phyloP scores from a whole-genome alignment of 2,888 invertebrate genomes.

The Ormyrus pomaceus region DNA sequence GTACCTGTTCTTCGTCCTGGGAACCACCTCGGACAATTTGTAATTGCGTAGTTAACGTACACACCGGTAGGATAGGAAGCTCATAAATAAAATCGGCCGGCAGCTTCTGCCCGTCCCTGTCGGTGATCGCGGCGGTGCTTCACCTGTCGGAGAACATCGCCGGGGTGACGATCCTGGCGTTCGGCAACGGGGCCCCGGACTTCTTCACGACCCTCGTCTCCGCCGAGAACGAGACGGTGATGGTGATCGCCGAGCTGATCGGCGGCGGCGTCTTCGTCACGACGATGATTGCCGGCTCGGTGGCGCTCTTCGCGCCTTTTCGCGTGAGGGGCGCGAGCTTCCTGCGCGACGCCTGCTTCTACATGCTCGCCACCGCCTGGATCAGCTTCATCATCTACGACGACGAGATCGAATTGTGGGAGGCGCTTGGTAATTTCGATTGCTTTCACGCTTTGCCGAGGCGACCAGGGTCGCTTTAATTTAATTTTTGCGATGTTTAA shows the following conservation, averaged over 20 bases:
- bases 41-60: conserved; percentile 69
- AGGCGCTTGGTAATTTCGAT: conserved; percentile 74
- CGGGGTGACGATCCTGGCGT: conserved; percentile 83
- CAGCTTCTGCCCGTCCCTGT: conserved; percentile 79
- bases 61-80: background rate
- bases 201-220: conserved; percentile 81
- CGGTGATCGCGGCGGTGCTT: conserved; percentile 75
- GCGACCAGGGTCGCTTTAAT: too few relatives aligned
- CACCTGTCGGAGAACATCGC: conserved; percentile 78
- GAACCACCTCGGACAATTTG: conserved; percentile 79
- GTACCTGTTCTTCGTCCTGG: conserved; percentile 78
- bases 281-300: conserved; percentile 78
- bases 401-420: conserved; percentile 75
- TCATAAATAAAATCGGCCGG: too few relatives aligned
- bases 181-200: conserved; percentile 85
- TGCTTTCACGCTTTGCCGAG: too few relatives aligned
- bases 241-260: conserved; percentile 75
- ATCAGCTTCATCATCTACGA: conserved; percentile 76
- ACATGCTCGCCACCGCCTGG: conserved; percentile 76
- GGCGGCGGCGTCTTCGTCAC: conserved; percentile 81
- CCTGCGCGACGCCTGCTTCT: conserved; percentile 69
- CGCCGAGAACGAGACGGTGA: conserved; percentile 73
- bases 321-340: conserved; percentile 64
- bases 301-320: conserved; percentile 79
- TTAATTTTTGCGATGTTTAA: too few relatives aligned